Evolutionary conservation across 2,113 vertebrate species (phyloP).

Genomic region (Penelope pileata): DNA sequence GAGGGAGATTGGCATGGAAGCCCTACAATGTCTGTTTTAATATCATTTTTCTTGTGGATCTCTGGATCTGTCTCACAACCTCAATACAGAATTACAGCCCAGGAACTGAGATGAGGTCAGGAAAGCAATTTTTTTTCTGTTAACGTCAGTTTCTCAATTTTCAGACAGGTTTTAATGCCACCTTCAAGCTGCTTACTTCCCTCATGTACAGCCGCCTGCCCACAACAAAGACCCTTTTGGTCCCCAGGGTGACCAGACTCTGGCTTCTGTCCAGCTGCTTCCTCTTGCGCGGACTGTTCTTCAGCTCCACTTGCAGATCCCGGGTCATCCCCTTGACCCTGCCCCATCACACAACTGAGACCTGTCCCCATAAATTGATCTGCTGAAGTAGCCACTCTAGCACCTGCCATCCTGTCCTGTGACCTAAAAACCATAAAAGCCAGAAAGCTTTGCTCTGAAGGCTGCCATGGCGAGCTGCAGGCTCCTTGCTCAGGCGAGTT

Average conservation of each 20-base stretch:
- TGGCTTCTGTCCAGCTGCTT: background rate
- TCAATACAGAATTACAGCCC: background rate
- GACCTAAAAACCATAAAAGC: background rate
- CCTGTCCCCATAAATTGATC: background rate
- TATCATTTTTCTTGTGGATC: background rate
- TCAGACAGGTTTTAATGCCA: background rate
- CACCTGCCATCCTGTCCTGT: background rate
- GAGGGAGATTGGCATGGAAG: background rate
- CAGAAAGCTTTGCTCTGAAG: background rate
- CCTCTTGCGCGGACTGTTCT: background rate
- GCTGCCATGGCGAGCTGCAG: background rate
- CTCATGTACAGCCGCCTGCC: background rate
- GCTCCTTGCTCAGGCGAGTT: constrained; percentile 1
- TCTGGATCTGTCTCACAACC: background rate
- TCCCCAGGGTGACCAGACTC: background rate
- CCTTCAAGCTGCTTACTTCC: background rate
- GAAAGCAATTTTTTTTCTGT: background rate
- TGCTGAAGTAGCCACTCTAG: background rate
- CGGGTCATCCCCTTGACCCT: background rate
- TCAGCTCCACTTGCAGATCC: background rate
- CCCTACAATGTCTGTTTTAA: background rate
- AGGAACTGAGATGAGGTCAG: background rate
- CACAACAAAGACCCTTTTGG: background rate
- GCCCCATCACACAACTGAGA: rapidly evolving
- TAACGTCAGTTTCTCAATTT: background rate